Evolutionary conservation across 1,140 invertebrate genomes (phyloP), one percentile per base, ranked within the genome.

Genomic region (Drosophila yakuba): DNA sequence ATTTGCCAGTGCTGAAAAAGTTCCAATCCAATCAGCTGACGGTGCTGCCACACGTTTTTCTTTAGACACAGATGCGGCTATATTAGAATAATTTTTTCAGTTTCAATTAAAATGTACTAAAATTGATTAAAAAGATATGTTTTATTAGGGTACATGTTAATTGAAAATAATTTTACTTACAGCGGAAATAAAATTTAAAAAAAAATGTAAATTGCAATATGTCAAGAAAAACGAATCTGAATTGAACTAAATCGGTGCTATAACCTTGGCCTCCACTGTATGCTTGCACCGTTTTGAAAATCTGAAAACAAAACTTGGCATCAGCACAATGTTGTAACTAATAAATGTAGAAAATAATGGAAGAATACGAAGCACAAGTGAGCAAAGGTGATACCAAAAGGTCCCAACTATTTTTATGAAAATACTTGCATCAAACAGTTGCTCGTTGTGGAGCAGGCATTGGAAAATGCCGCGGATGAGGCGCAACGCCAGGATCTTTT

Each of bases 401-500:
- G n/a, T 28, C 17, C 38, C 8, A 25, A 25, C 23, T 44, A n/a
- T 10, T 23, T 39, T 57, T 61, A 44, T n/a, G 8, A 39, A 17
- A 35, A 11, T 1, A 0, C 11, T n/a, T 47, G 2, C n/a, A 43
- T 92, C 92, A 39, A 48, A 57, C 62, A 96, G 95, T 78, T 96
- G 20, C 76, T 85, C 20, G 94, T 95, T 92, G 94, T 96, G 4
- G 93, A 94, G 63, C 84, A 94, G 68, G 94, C 95, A 17, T 76
- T 96, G 14, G 80, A 92, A 72, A 74, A 75, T n/a, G 92, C 93
- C 15, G 78, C 92, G 48, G 91, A 94, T 59, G 93, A 92, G 20
- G 74, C 91, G 7, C 94, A 96, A 66, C 93, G 92, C 15, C 93
- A 94, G 20, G 94, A 94, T 58, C 92, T 96, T 36, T 61, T 94